These are phyloP conservation scores for Drosophila tsacasi DNA, from an alignment of 1,140 invertebrate species.

Conservation along the genomic window DNA sequence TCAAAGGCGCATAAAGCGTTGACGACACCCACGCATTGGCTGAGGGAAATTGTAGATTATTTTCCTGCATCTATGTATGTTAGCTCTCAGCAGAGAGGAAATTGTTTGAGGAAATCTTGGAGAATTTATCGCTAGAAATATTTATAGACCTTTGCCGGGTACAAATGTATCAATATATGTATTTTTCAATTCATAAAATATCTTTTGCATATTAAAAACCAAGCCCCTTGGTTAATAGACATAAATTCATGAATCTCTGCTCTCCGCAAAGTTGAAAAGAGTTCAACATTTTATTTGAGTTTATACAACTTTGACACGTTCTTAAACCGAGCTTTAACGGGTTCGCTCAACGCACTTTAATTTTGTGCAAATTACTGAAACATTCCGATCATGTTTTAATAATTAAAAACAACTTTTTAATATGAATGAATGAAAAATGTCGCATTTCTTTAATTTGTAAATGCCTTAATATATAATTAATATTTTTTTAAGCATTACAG, in stretches of 20 bases:
- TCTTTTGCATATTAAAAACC: constrained; percentile 18
- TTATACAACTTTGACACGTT: constrained; percentile 14
- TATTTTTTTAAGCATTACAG: too few relatives aligned
- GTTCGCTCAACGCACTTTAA: constrained; percentile 22
- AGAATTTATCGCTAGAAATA: constrained; percentile 23
- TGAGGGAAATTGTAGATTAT: constrained; percentile 24
- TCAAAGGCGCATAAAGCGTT: constrained; percentile 35
- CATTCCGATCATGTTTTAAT: constrained; percentile 24
- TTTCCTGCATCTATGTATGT: constrained; percentile 28
- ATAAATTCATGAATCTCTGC: neutral
- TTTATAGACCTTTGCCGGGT: constrained; percentile 23
- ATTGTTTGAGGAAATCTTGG: constrained; percentile 20
- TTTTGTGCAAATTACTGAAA: constrained; percentile 23
- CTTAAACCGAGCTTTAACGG: constrained; percentile 5
- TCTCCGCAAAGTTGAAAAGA: constrained; percentile 9
- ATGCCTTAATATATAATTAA: neutral
- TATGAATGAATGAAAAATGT: constrained; percentile 20
- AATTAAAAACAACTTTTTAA: constrained; percentile 24
- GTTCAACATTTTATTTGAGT: constrained; percentile 17
- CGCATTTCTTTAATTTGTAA: constrained; percentile 1
- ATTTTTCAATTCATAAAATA: constrained; percentile 28
- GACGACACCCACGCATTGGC: constrained; percentile 43
- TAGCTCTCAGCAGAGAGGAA: constrained; percentile 3
- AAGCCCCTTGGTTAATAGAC: constrained; percentile 18
- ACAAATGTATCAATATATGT: neutral